Evolutionary conservation across 1,140 invertebrate genomes (phyloP), one percentile per base, ranked within the genome.

Genomic region (Paracyclopina nana): DNA sequence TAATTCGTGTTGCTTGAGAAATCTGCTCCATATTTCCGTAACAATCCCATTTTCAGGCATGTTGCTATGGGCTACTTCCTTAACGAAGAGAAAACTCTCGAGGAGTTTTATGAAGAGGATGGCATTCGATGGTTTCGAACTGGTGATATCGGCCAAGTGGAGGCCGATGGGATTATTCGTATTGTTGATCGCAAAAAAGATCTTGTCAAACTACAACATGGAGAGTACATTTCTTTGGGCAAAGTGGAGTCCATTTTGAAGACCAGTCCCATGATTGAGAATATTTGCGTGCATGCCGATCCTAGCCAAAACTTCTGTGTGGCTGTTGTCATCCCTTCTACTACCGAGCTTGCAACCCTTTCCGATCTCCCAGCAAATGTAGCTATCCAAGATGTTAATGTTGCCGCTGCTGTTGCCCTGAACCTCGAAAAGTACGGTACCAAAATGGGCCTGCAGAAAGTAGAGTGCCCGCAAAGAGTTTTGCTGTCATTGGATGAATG

Each of bases 131-230:
- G 69, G 61, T 76, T 76, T 59, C 64, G 63, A 45, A 70, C 72
- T 9, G 74, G 74, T 5, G 74, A 76, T 60, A 72, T 76, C 54
- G 74, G 72, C n/a, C 68, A 72, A 57, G 62, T 76, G 50, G 61
- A 69, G 42, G 57, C 58, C 14, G 69, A 75, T 58, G 74, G 74
- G 9, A 67, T 63, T 31, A 58, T 76, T 0, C 86, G 84, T 70
- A 94, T 99, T 59, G 95, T 98, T 60, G 92, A 96, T 67, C 82
- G 92, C 53, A 96, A 95, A 68, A 97, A 97, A 66, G 92, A 98
- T 69, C 71, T 98, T 53, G 86, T 97, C 8, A 98, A 98, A 68
- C 68, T 97, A 8, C 88, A 96, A 67, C 78, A 83, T 25, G 94
- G 94, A 42, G 94, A 98, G 69, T 98, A 97, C 62, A 83, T 95